Evolutionary conservation across 2,888 invertebrate genomes (phyloP).

Genomic region (Ormyrus nitidulus): DNA sequence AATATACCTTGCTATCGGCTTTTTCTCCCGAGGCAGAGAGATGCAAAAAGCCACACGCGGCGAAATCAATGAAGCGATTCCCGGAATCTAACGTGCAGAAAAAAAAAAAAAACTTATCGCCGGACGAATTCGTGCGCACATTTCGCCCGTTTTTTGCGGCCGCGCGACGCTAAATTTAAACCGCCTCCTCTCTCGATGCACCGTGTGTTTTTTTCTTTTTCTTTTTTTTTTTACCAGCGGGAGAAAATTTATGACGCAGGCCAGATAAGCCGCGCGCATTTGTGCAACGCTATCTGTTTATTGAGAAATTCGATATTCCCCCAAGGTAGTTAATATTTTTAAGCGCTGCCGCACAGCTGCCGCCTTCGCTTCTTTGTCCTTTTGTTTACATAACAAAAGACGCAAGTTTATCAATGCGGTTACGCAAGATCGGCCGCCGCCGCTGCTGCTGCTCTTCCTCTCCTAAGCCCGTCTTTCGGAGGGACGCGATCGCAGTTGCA

Average conservation of each 20-base stretch:
- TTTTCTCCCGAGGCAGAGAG: no score
- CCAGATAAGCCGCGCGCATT: neutral
- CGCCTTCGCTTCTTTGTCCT: slow-evolving; percentile 49
- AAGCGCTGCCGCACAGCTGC: slow-evolving; percentile 42
- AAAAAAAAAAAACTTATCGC: slow-evolving; percentile 12
- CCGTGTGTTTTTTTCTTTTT: neutral
- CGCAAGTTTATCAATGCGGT: slow-evolving; percentile 40
- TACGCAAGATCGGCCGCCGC: neutral
- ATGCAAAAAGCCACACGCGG: neutral
- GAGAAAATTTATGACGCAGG: neutral
- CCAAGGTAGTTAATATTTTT: slow-evolving; percentile 45
- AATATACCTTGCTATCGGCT: no score
- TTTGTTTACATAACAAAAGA: slow-evolving; percentile 55
- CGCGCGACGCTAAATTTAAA: slow-evolving; percentile 22
- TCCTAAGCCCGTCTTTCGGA: neutral
- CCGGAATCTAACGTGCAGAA: neutral
- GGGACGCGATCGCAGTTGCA: neutral
- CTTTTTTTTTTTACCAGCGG: neutral
- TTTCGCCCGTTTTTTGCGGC: neutral
- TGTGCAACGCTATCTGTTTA: slow-evolving; percentile 30
- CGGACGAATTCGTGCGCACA: neutral
- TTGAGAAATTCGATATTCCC: slow-evolving; percentile 40
- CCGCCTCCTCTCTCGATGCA: neutral
- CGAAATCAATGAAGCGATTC: slow-evolving; percentile 39
- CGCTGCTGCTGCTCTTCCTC: neutral